Conservation (phyloP, 2,797 vertebrate genomes). For the Hippocampus kuda region DNA sequence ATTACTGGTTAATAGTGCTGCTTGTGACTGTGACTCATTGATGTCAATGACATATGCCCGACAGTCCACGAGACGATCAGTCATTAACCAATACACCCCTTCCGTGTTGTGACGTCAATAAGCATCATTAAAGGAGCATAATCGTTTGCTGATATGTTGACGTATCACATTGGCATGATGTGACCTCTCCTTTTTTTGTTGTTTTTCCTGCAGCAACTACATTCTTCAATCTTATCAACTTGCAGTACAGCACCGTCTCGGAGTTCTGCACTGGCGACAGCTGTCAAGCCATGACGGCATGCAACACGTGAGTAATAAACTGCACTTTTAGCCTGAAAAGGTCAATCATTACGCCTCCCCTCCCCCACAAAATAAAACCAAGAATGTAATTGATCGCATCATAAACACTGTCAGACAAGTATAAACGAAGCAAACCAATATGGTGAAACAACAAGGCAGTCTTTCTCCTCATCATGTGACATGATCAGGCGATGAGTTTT, state of each 20-base stretch:
- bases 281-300: conserved; percentile 94
- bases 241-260: conserved; percentile 99
- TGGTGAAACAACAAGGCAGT: no score
- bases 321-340: not conserved
- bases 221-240: conserved; percentile 98
- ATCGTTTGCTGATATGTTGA: not conserved
- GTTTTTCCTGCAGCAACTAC: conserved; percentile 79
- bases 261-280: conserved; percentile 98
- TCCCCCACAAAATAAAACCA: not conserved
- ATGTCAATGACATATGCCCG: not conserved
- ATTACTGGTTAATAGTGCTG: not conserved
- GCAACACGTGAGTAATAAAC: conserved; percentile 84
- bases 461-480: no score
- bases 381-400: no score
- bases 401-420: no score
- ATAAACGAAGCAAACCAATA: no score
- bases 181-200: conserved; percentile 4
- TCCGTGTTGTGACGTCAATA: not conserved
- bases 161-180: not conserved
- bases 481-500: no score
- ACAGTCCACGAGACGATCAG: not conserved
- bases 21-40: conserved; percentile 1
- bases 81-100: not conserved
- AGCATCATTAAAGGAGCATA: not conserved
- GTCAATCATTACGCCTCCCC: not conserved